A percentile compares a stretch with the other conserved stretches of the same genome.
Evolutionary conservation across 2,797 vertebrate genomes (phyloP).

Genomic region (Rousettus madagascariensis): DNA sequence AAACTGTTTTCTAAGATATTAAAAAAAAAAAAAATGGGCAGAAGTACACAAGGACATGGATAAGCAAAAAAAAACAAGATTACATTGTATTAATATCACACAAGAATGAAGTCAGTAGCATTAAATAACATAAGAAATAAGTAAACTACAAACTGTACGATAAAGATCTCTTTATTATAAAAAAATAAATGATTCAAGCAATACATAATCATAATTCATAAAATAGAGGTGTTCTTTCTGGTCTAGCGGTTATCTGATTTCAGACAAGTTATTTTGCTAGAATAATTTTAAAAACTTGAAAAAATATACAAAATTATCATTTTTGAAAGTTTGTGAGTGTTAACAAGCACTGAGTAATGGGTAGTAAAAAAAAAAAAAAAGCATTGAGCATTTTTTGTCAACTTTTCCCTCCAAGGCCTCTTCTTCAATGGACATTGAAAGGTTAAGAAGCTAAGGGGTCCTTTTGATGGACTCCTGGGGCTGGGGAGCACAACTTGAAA

Average conservation of each 20-base stretch:
- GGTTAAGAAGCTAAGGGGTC: background rate
- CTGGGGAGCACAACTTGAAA: background rate
- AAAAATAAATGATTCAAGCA: too few relatives aligned
- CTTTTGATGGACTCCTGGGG: background rate
- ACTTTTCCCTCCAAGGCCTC: fast-evolving
- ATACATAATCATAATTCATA: too few relatives aligned
- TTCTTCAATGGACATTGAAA: background rate
- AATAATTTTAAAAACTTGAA: too few relatives aligned
- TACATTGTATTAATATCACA: too few relatives aligned
- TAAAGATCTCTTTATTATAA: too few relatives aligned
- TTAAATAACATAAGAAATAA: too few relatives aligned
- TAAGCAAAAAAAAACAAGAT: background rate
- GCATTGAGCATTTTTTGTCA: background rate
- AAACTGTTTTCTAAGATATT: background rate
- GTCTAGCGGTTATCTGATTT: too few relatives aligned
- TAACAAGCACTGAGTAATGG: background rate
- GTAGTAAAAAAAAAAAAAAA: background rate
- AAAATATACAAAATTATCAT: background rate
- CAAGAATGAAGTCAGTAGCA: too few relatives aligned
- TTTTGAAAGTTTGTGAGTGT: background rate
- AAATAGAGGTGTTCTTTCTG: too few relatives aligned
- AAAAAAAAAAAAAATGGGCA: background rate
- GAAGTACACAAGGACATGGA: background rate
- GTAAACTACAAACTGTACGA: too few relatives aligned
- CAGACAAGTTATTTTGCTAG: too few relatives aligned